Base-by-base conservation (phyloP, 2,113 vertebrate species). In the Python bivittatus region DNA sequence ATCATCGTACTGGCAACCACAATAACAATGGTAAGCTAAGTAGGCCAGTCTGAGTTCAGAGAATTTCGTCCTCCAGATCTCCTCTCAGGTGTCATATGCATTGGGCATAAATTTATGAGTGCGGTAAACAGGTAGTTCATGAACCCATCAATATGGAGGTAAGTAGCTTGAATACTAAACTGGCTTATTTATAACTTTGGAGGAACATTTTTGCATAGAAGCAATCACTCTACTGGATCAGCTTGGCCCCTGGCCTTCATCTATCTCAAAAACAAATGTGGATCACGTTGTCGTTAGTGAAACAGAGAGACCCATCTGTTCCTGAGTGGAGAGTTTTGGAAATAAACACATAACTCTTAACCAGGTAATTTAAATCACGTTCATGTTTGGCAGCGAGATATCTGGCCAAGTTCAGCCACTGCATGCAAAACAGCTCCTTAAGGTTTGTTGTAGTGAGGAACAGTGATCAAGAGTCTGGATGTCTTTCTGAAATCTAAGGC, bases 371-470 rank as follows among this genome's bases (percentile, higher is more conserved):
- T 90, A 0, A 0, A 53, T 64, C 23, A 20, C 56, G 72, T 0
- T 0, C 42, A 64, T 6, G 58, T 8, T 29, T 22, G 54, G 38
- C 0, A 22, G 27, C 2, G n/a, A 33, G 1, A 20, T 88, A 22
- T 84, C 88, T 54, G 44, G 84, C n/a, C 91, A 88, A 12, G 91
- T 91, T 61, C 23, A 90, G 23, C 60, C 93, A 64, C 22, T 86
- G 52, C 72, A 54, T 52, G n/a, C 6, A 38, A 84, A 91, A 94
- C 79, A 0, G 0, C n/a, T 44, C 22, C 58, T 44, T 42, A 61
- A 15, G 38, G 17, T 79, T 83, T 29, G 10, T 38, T 38, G 54
- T 58, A 93, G 27, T 53, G 0, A 94, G 88, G 38, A 12, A 89
- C 56, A 12, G 72, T 53, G 42, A 27, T 92, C 10, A 88, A 79